Evolutionary conservation across 2,888 invertebrate genomes (phyloP).

Genomic region (Mayetiola destructor): DNA sequence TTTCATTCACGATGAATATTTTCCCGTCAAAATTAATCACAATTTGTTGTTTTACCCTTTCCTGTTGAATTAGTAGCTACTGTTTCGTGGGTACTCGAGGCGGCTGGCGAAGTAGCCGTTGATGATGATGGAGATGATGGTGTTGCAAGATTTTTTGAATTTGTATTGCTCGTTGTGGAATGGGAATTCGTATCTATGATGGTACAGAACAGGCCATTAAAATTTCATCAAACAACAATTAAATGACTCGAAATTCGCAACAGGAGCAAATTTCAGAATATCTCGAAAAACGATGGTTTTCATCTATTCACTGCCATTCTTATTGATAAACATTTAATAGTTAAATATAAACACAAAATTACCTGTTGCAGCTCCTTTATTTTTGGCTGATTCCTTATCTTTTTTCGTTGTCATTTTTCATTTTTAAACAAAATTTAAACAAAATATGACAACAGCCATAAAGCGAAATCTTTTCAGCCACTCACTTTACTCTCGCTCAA

Average conservation of each 20-base stretch:
- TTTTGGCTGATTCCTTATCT: slow-evolving; percentile 30
- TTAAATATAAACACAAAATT: too few species aligned
- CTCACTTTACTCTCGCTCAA: too few species aligned
- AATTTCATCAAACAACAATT: too few species aligned
- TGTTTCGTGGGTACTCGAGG: background rate
- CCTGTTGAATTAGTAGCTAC: background rate
- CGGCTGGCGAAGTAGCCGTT: background rate
- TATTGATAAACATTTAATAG: too few species aligned
- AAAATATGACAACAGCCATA: slow-evolving; percentile 4
- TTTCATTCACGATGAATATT: background rate
- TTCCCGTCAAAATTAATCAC: background rate
- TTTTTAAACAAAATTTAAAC: slow-evolving; percentile 5
- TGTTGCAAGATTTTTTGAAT: background rate
- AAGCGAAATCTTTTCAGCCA: background rate
- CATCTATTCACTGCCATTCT: too few species aligned
- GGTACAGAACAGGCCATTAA: too few species aligned
- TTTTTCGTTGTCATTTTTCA: slow-evolving; percentile 33
- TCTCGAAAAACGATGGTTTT: too few species aligned
- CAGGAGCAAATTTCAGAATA: too few species aligned
- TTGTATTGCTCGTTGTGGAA: slow-evolving; percentile 2
- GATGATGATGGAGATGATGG: slow-evolving; percentile 2
- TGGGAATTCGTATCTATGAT: background rate
- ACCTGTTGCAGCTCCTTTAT: slow-evolving; percentile 30
- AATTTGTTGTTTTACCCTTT: too few species aligned
- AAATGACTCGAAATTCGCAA: too few species aligned